phyloP scores from a whole-genome alignment of 2,888 invertebrate species.

The Drosophila neonasuta region DNA sequence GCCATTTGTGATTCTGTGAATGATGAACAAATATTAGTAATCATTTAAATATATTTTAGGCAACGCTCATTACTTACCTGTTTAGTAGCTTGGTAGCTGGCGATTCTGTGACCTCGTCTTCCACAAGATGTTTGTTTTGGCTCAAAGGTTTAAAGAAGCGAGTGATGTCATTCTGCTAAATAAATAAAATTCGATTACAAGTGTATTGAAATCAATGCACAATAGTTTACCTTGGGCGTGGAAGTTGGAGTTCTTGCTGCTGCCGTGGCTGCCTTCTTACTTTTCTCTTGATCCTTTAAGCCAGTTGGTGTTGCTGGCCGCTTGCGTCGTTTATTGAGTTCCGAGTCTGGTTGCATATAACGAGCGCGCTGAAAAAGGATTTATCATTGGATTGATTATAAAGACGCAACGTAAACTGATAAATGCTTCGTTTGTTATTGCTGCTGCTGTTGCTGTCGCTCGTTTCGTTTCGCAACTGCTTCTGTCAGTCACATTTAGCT shows the following conservation, averaged over 20 bases:
- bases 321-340: constrained; percentile 71
- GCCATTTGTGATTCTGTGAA: constrained; percentile 66
- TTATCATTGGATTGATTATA: constrained; percentile 21
- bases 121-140: constrained; percentile 29
- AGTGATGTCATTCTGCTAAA: constrained; percentile 75
- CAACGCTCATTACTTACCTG: constrained; percentile 50
- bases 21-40: not conserved
- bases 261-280: constrained; percentile 27
- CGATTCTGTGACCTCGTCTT: constrained; percentile 55
- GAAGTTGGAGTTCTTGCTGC: constrained; percentile 42
- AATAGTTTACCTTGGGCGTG: constrained; percentile 59
- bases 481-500: constrained; percentile 69
- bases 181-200: not conserved
- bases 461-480: constrained; percentile 24
- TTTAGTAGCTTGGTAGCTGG: constrained; percentile 75
- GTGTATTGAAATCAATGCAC: not conserved
- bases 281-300: constrained; percentile 36
- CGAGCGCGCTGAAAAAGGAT: constrained; percentile 79
- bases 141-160: constrained; percentile 70
- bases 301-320: constrained; percentile 61
- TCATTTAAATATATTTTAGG: not conserved
- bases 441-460: constrained; percentile 23
- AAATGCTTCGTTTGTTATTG: constrained; percentile 37
- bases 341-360: constrained; percentile 80
- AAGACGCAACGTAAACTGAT: constrained; percentile 30